Evolutionary conservation across 2,888 invertebrate species (phyloP).

Genomic region (Pherbina coryleti): DNA sequence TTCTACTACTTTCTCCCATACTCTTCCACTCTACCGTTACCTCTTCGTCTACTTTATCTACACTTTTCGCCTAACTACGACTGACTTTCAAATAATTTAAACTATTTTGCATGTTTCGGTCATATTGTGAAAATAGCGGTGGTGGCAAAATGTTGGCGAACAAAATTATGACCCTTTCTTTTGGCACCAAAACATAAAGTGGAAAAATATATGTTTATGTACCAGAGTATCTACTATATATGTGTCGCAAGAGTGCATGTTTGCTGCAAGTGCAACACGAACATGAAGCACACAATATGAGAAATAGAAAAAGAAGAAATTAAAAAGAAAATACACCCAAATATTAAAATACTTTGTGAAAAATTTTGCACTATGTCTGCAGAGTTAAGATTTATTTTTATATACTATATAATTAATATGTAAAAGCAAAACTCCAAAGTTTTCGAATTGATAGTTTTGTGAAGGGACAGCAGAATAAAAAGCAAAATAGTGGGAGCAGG

Average conservation of each 20-base stretch:
- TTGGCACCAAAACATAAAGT: conserved; percentile 23
- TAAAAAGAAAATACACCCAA: neutral
- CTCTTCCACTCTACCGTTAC: neutral
- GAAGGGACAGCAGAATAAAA: neutral
- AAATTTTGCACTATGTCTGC: neutral
- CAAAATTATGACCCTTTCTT: conserved; percentile 33
- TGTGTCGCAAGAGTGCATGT: neutral
- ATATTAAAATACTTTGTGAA: neutral
- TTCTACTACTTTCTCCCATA: neutral
- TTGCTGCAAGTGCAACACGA: neutral
- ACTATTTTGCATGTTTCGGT: conserved; percentile 64
- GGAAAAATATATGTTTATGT: conserved; percentile 8
- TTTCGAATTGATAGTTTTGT: neutral
- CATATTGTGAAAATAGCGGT: conserved; percentile 59
- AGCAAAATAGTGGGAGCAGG: neutral
- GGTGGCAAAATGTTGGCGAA: conserved; percentile 7
- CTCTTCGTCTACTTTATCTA: neutral
- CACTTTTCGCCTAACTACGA: neutral
- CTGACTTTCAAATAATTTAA: conserved; percentile 37
- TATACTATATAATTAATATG: neutral
- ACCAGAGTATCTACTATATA: neutral
- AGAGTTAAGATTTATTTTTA: neutral
- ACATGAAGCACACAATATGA: neutral
- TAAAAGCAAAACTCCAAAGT: neutral
- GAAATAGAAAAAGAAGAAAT: neutral